Evolutionary conservation across 2,797 vertebrate genomes (phyloP), one percentile per base, ranked within the genome.

Genomic region (Helostoma temminkii): DNA sequence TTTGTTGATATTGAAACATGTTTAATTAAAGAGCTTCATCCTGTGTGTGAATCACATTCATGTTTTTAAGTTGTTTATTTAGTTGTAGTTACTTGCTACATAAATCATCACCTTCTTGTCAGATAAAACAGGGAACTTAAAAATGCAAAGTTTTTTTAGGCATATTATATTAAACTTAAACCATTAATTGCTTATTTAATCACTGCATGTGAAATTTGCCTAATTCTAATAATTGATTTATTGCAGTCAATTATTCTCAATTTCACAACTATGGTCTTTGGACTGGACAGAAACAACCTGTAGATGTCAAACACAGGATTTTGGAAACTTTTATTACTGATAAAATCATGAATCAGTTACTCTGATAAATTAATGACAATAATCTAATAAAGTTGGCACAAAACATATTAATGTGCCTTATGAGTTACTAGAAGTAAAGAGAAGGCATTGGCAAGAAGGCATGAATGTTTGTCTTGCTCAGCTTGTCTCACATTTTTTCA

Each of bases 401-500:
- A 52, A 28, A 30, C n/a, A 25, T 4, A 4, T 14, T 18, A 11
- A 18, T 8, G 59, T 47, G 62, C 57, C 21, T 47, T 71, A 16
- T 18, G 42, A 24, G 32, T 34, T n/a, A n/a, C n/a, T n/a, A 26
- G 58, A 55, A 55, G 1, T 34, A 10, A 67, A 64, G 59, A 62
- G 54, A 78, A n/a, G n/a, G n/a, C n/a, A n/a, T n/a, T n/a, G n/a
- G n/a, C n/a, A n/a, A n/a, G n/a, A n/a, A n/a, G n/a, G n/a, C n/a
- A n/a, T n/a, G n/a, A n/a, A n/a, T n/a, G n/a, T 74, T 63, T 43
- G 36, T 80, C 42, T 54, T 25, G 48, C 50, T 26, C 46, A 37
- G 43, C n/a, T n/a, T n/a, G n/a, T 65, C 66, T 87, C 79, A 74
- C 19, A 57, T 36, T 74, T 54, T 84, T 61, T 73, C 30, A 16